Conservation (phyloP, 2,113 vertebrate genomes). For the Macroglossus sobrinus region DNA sequence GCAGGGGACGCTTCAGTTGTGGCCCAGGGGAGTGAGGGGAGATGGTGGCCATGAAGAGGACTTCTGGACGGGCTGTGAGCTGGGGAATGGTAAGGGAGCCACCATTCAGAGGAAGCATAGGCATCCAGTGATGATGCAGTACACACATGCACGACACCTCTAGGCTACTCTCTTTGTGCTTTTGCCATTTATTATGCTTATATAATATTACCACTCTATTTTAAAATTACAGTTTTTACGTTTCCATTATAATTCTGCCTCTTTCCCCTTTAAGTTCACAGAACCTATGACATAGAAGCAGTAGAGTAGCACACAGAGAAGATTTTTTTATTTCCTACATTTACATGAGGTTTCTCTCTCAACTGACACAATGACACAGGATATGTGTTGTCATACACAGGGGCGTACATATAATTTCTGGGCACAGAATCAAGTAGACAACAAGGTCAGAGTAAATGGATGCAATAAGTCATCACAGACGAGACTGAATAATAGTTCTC, state of each 20-base stretch:
- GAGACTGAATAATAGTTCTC: not conserved
- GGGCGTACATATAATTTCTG: not conserved
- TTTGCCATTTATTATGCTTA: not conserved
- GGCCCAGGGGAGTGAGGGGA: not conserved
- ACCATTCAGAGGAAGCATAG: not conserved
- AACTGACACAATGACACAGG: not conserved
- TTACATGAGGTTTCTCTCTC: not conserved
- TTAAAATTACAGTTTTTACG: not conserved
- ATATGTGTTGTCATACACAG: not conserved
- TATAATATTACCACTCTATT: not conserved
- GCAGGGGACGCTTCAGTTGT: not conserved
- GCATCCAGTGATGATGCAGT: not conserved
- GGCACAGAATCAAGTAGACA: not conserved
- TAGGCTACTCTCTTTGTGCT: too few relatives aligned
- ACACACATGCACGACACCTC: too few relatives aligned
- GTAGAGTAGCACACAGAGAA: not conserved
- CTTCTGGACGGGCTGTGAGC: not conserved
- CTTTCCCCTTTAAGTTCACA: not conserved
- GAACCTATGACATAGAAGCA: not conserved
- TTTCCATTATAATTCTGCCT: not conserved
- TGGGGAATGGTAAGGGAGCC: not conserved
- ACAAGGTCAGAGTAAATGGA: not conserved
- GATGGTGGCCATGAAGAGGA: not conserved
- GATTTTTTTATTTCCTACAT: not conserved
- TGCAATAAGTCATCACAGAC: not conserved